Base-by-base conservation (phyloP, 1,140 invertebrate species). In the Planococcus citri region DNA sequence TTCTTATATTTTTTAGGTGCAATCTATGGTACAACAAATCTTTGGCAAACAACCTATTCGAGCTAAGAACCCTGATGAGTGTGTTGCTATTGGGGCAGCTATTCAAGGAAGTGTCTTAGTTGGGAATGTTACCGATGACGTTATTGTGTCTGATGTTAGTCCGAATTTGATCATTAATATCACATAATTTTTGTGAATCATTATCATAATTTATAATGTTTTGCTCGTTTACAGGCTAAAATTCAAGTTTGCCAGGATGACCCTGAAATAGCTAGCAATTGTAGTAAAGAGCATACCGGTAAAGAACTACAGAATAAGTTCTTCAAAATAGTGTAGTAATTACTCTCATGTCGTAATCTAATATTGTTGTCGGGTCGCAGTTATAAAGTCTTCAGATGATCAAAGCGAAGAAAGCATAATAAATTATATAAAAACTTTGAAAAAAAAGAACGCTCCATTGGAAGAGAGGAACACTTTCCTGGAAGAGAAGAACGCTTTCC, bases 191-290 rank as follows among this genome's bases (percentile, higher is more conserved):
- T 6, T 37, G 6, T n/a, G n/a, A n/a, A 8, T 14, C n/a, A n/a
- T 37, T 6, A 8, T 37, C 33, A 37, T 37, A n/a, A n/a, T n/a
- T n/a, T 37, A 37, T 37, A 51, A 17, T 17, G 2, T 20, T 14
- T 33, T 6, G 14, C 14, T 51, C 4, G 17, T 17, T 51, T 51
- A 9, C 92, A 95, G 78, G 94, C 96, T 1, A 91, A 95, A 79
- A 97, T 97, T 78, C 95, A 95, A 79, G 94, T 98, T 22, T 88
- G 89, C 77, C 96, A 98, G 79, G 95, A 96, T 72, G 95, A 98
- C 78, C 86, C 95, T 78, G 95, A 98, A 81, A 97, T 98, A 94
- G 95, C 95, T 1, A 73, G 76, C 10, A 90, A 96, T 78, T 98
- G 98, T 81, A 98, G 92, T 73, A 97, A 99, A 76, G 97, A 98